Percentiles rank a stretch among this genome's conserved stretches.
phyloP scores from a whole-genome alignment of 2,797 vertebrate species.

The Enteromius afrohamiltoni region DNA sequence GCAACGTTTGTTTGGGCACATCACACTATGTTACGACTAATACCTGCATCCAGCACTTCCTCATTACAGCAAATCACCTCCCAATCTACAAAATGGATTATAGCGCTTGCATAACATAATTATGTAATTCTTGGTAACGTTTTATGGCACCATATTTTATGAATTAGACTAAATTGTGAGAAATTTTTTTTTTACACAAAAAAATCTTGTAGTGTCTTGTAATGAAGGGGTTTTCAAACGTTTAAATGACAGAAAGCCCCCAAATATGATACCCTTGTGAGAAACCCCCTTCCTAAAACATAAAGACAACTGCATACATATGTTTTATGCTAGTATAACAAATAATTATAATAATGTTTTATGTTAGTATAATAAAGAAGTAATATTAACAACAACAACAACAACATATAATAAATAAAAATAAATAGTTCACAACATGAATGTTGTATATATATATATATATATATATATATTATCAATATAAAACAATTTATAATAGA shows the following conservation, averaged over 20 bases:
- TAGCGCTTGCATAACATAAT: slow-evolving; percentile 35
- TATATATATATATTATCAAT: not conserved
- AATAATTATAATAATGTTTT: not conserved
- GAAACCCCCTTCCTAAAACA: not conserved
- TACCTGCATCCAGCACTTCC: slow-evolving; percentile 1
- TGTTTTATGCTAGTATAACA: not conserved
- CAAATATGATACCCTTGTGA: not conserved
- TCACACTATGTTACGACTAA: not conserved
- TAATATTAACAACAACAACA: not conserved
- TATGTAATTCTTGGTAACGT: slow-evolving; percentile 3
- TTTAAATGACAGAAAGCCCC: not conserved
- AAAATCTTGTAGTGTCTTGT: not conserved
- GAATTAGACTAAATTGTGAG: not conserved
- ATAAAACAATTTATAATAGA: not conserved
- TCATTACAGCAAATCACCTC: slow-evolving; percentile 1
- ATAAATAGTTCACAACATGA: not conserved
- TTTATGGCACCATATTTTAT: not conserved
- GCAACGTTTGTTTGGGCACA: slow-evolving; percentile 41
- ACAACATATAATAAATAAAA: not conserved
- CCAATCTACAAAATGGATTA: slow-evolving; percentile 34
- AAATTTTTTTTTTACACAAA: not conserved
- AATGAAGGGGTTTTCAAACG: not conserved
- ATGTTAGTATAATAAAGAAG: not conserved
- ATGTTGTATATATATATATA: not conserved
- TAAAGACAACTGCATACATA: not conserved